phyloP scores from a whole-genome alignment of 2,113 vertebrate species.

The Cisticola juncidis region DNA sequence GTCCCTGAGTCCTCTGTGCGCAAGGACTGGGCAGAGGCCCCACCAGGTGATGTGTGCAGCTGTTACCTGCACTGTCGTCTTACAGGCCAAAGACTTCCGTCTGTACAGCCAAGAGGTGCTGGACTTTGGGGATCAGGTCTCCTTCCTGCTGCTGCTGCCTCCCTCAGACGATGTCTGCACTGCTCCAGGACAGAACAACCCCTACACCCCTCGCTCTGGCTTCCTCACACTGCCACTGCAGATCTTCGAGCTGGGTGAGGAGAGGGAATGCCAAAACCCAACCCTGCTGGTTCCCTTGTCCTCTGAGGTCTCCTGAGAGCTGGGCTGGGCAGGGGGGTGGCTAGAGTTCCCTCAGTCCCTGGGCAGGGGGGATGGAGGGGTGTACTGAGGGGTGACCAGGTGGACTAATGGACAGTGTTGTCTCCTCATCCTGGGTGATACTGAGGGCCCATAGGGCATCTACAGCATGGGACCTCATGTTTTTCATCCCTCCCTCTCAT shows the following conservation, averaged over 20 bases:
- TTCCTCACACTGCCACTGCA: constrained; percentile 88
- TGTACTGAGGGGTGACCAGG: neutral
- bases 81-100: constrained; percentile 87
- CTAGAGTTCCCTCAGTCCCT: neutral
- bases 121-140: constrained; percentile 87
- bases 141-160: constrained; percentile 87
- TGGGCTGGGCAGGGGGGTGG: neutral
- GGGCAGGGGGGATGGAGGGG: neutral
- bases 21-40: neutral
- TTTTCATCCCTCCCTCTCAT: neutral
- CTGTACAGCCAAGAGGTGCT: constrained; percentile 89
- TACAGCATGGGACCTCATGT: neutral
- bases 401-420: neutral
- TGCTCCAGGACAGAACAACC: constrained; percentile 87
- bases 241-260: constrained; percentile 89
- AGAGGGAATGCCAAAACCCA: neutral
- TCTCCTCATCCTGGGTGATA: neutral
- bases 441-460: neutral
- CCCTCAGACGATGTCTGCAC: constrained; percentile 88
- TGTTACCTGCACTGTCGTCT: neutral
- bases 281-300: neutral
- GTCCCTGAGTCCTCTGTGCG: neutral
- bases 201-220: constrained; percentile 82
- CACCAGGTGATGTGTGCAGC: neutral
- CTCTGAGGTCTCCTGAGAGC: neutral